Evolutionary conservation across 2,797 vertebrate species (phyloP), one percentile per base, ranked within the genome.

Genomic region (Xenops minutus): DNA sequence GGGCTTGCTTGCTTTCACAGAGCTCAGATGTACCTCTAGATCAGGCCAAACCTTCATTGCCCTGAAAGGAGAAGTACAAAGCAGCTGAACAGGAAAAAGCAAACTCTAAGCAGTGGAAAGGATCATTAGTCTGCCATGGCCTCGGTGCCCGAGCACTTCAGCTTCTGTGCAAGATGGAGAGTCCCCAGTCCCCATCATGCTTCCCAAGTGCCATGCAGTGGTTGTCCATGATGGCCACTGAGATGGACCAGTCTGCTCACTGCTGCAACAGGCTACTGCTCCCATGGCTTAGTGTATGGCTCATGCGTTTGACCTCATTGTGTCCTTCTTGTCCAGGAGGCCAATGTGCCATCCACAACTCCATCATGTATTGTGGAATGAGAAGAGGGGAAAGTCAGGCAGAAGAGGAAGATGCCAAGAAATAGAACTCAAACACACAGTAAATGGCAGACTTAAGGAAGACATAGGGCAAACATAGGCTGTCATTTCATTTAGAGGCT

Each of bases 271-370:
- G 18, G 26, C 32, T n/a, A 23, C 6, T 6, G 23, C 12, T 74
- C 12, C 22, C 3, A 0, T 22, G 29, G 32, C 55, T 72, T 58
- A 26, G 30, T 0, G 2, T 56, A 12, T 9, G 74, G 30, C 69
- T 54, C 39, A 59, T 6, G 30, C 22, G 9, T 61, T 17, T 49
- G 39, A 43, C 21, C 30, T 24, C 1, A 6, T n/a, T 32, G 32
- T 24, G 49, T 41, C 39, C 62, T 24, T 83, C 54, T 63, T 34
- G 36, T 85, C 68, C 29, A 0, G 8, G 36, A 67, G 23, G n/a
- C 30, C 61, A 54, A 7, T 6, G 16, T 21, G 43, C 37, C 37
- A 41, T 17, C 61, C 16, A 9, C 24, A 18, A 29, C n/a, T 62
- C n/a, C 54, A 12, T 55, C n/a, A 26, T 3, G 10, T 29, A 17